Evolutionary conservation across 1,140 invertebrate species (phyloP), one percentile per base, ranked within the genome.

Genomic region (Aphidius ervi): DNA sequence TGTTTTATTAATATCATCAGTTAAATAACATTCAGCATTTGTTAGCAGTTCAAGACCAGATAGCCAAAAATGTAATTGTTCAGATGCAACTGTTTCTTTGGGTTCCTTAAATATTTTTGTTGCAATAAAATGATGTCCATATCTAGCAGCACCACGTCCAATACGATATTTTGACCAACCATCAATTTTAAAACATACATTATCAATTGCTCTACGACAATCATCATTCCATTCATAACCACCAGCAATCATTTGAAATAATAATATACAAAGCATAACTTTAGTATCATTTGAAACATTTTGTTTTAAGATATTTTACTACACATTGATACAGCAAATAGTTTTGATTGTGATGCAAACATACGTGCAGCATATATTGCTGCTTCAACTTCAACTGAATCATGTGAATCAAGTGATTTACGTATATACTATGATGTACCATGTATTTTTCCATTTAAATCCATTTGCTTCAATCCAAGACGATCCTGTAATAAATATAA

Each of bases 321-420:
- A 71, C 94, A 97, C 87, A 98, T 97, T 55, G 91, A 94, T 7
- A 94, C 87, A n/a, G 95, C 94, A 85, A 98, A 98, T 43, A 90
- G 85, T 76, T 92, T 93, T 7, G 94, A 97, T 74, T 94, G 90
- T 9, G 91, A 89, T 49, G 94, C 93, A 86, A 97, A 97, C 81
- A 91, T 89, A 65, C 88, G 89, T 57, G 94, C 93, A 54, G 94
- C 94, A 85, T 93, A 95, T 69, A 98, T 95, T 16, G 95, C 95
- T 48, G 95, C 95, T 81, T 96, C 90, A 20, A 98, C 91, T 82
- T 99, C 95, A 3, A 97, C 91, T 62, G 90, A 87, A 78, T 98
- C 94, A 79, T 97, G 91, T 40, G 95, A 97, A 79, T 99, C 95
- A 8, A 99, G 79, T 41, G 92, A 92, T 64, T 90, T 86, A 46